phyloP scores from a whole-genome alignment of 2,797 vertebrate species.

The Sebastolobus alascanus region DNA sequence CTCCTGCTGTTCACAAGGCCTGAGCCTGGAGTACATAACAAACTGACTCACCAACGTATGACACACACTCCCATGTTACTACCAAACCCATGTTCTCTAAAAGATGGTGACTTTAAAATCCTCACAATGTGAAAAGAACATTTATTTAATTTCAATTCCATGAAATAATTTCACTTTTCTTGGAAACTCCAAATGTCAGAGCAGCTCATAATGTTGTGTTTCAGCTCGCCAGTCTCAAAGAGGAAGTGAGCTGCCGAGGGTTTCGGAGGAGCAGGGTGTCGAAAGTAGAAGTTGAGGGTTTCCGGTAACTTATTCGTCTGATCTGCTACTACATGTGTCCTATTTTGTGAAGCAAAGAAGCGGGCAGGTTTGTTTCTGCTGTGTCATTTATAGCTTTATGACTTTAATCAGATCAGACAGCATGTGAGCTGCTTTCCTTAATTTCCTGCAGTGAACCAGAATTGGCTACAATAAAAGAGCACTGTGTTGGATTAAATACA shows the following conservation, averaged over 20 bases:
- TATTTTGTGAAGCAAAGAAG: slow-evolving; percentile 21
- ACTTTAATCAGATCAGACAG: slow-evolving; percentile 36
- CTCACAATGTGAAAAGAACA: neutral
- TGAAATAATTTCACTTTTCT: neutral
- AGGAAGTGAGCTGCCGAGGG: slow-evolving; percentile 62
- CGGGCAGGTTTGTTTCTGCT: slow-evolving; percentile 14
- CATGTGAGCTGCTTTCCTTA: slow-evolving; percentile 36
- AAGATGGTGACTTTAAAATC: neutral
- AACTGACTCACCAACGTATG: slow-evolving; percentile 38
- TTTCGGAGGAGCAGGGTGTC: slow-evolving; percentile 31
- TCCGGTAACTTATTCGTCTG: slow-evolving; percentile 51
- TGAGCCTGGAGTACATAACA: slow-evolving; percentile 14
- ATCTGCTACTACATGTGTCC: slow-evolving; percentile 9
- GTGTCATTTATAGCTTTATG: slow-evolving; percentile 61
- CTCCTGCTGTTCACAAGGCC: slow-evolving; percentile 53
- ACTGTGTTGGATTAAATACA: slow-evolving; percentile 31
- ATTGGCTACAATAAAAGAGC: slow-evolving; percentile 53
- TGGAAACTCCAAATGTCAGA: neutral
- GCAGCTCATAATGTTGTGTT: neutral
- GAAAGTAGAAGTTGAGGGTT: slow-evolving; percentile 70
- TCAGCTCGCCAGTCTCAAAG: slow-evolving; percentile 29
- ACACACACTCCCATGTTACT: slow-evolving; percentile 14
- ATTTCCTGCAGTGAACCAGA: slow-evolving; percentile 63
- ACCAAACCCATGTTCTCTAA: neutral
- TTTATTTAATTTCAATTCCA: neutral